A percentile compares a stretch with the other conserved stretches of the same genome.
Evolutionary conservation across 1,140 invertebrate species (phyloP).

Genomic region (Harlomillsia oculata): DNA sequence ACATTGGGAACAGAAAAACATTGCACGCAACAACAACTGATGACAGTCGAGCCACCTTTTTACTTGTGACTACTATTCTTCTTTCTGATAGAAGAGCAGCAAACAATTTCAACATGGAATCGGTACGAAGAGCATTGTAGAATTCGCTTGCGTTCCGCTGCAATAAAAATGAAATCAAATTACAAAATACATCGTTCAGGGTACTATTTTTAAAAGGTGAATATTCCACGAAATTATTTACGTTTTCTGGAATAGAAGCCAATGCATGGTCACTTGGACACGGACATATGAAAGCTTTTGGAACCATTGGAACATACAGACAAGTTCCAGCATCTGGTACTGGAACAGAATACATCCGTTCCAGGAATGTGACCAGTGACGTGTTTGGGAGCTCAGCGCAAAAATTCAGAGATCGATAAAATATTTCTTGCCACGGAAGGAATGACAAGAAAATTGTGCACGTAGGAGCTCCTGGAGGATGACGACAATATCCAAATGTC

Average conservation of each 20-base stretch:
- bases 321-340: conserved; percentile 48
- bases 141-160: conserved; percentile 92
- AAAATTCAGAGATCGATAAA: conserved; percentile 64
- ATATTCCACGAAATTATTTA: conserved; percentile 54
- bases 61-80: conserved; percentile 80
- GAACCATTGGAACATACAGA: conserved; percentile 42
- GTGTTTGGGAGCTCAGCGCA: conserved; percentile 42
- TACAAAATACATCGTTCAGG: conserved; percentile 1
- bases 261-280: conserved; percentile 68
- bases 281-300: conserved; percentile 61
- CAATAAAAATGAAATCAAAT: conserved; percentile 38
- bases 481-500: conserved; percentile 90
- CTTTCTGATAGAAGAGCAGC: conserved; percentile 88
- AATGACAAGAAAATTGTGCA: conserved; percentile 70
- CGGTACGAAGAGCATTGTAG: conserved; percentile 81
- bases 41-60: conserved; percentile 71
- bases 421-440: conserved; percentile 90
- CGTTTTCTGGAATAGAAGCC: conserved; percentile 88
- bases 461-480: conserved; percentile 69
- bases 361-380: conserved; percentile 54
- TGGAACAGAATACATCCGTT: conserved; percentile 53
- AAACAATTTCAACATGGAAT: conserved; percentile 89
- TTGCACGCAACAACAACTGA: conserved; percentile 90
- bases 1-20: conserved; percentile 89
- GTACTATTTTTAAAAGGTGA: conserved; percentile 1